Percentiles rank a stretch among this genome's conserved stretches.
phyloP scores from a whole-genome alignment of 2,888 invertebrate species.

The Enoplolaimus lenunculus region DNA sequence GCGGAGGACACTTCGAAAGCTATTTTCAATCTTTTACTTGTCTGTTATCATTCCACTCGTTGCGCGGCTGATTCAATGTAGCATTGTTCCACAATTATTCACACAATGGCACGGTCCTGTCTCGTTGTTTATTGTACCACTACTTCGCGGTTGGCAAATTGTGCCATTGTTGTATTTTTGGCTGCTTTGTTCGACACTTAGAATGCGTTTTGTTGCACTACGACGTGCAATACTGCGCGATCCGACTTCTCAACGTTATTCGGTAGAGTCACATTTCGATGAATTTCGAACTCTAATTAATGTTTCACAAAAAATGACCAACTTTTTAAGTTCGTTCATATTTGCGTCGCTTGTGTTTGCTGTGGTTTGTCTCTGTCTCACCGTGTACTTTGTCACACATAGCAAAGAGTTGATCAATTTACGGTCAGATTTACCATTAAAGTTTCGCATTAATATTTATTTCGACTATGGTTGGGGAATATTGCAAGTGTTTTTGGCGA shows the following conservation, averaged over 20 bases:
- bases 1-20: slow-evolving; percentile 1
- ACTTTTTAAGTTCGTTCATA: slow-evolving; percentile 16
- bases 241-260: background rate
- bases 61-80: slow-evolving; percentile 11
- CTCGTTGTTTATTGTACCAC: background rate
- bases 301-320: background rate
- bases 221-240: slow-evolving; percentile 7
- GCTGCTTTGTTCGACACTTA: background rate
- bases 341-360: slow-evolving; percentile 18
- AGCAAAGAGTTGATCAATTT: background rate
- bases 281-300: slow-evolving; percentile 8
- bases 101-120: slow-evolving; percentile 10
- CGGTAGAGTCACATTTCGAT: slow-evolving; percentile 9
- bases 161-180: slow-evolving; percentile 8
- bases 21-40: background rate
- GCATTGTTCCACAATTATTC: background rate
- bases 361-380: slow-evolving; percentile 13
- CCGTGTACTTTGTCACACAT: slow-evolving; percentile 16
- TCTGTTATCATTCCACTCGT: background rate
- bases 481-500: slow-evolving; percentile 23
- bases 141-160: slow-evolving; percentile 14
- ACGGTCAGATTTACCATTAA: background rate
- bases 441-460: slow-evolving; percentile 14
- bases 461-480: slow-evolving; percentile 33
- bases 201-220: slow-evolving; percentile 2